Conservation (phyloP, 2,113 vertebrate species). For the Rhynchomys soricoides region DNA sequence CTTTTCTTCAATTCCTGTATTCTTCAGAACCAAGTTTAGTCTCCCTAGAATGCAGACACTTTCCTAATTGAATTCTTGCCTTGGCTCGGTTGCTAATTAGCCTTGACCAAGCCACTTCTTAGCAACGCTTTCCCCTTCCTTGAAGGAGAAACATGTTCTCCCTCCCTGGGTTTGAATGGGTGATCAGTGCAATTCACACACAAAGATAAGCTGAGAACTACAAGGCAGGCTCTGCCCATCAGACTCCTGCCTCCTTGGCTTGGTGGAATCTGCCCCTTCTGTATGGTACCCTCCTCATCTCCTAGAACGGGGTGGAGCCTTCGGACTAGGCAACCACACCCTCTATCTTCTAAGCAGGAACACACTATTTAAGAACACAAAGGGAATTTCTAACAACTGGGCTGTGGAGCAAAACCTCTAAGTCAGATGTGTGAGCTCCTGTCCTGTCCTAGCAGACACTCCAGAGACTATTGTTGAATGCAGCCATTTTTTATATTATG, state of each 20-base stretch:
- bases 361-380: background rate
- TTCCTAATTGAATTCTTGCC: conserved; percentile 53
- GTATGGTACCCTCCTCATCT: background rate
- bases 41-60: conserved; percentile 27
- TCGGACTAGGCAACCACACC: background rate
- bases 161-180: background rate
- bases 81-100: conserved; percentile 36
- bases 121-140: conserved; percentile 24
- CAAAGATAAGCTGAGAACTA: background rate
- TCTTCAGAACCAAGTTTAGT: conserved; percentile 49
- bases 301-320: background rate
- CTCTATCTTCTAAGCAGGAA: background rate
- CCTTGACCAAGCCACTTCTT: conserved; percentile 54
- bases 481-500: background rate
- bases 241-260: background rate
- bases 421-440: background rate
- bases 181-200: background rate
- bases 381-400: background rate
- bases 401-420: background rate
- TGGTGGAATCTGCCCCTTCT: background rate
- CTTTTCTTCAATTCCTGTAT: background rate
- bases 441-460: background rate
- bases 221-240: background rate
- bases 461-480: background rate
- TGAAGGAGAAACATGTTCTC: conserved; percentile 40